Percentiles rank a stretch among this genome's conserved stretches.
phyloP scores from a whole-genome alignment of 2,113 vertebrate genomes.

The Candoia aspera region DNA sequence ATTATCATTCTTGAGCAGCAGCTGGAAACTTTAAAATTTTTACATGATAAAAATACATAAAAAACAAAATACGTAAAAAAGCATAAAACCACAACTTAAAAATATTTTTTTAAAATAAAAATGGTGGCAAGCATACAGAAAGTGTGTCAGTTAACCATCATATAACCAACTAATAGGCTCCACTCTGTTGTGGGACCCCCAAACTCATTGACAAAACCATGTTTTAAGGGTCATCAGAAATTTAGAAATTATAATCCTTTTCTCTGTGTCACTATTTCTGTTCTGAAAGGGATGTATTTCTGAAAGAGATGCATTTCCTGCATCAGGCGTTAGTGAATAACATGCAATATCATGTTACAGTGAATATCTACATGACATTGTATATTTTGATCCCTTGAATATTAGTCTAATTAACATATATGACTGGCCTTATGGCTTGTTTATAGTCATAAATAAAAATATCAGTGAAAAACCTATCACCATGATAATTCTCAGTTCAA shows the following conservation, averaged over 20 bases:
- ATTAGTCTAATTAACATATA: conserved; percentile 9
- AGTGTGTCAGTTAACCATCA: neutral
- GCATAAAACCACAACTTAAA: neutral
- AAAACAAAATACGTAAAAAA: neutral
- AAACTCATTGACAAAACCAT: neutral
- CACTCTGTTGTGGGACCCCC: neutral
- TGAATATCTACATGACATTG: neutral
- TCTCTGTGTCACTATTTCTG: neutral
- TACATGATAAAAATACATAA: neutral
- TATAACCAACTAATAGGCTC: neutral
- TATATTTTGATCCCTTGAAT: neutral
- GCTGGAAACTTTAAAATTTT: conserved; percentile 30
- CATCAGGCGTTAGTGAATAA: neutral
- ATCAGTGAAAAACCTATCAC: neutral
- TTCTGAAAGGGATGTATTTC: no score
- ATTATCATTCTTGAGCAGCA: conserved; percentile 43
- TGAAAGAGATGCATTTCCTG: neutral
- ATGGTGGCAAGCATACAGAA: neutral
- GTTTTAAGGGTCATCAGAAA: neutral
- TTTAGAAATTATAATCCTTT: neutral
- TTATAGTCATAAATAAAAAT: neutral
- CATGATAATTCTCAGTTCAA: neutral
- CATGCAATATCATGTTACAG: neutral
- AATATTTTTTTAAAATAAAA: neutral
- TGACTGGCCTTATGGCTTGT: neutral